Conservation (phyloP, 2,113 vertebrate species). For the Calypte anna region DNA sequence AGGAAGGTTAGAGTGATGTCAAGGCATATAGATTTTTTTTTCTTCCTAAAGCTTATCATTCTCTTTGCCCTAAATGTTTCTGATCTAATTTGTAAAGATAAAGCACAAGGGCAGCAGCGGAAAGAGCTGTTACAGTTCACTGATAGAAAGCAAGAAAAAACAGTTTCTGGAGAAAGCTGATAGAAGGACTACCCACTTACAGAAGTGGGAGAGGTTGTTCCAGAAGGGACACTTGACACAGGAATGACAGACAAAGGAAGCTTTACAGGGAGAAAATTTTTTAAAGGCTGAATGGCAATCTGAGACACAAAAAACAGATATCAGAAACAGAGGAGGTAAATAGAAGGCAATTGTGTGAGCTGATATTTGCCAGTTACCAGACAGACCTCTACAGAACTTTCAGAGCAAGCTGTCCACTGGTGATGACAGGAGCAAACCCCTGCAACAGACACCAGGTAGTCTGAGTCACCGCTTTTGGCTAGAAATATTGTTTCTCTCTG, state of each 20-base stretch:
- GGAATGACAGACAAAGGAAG: neutral
- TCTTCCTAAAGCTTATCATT: rapidly evolving
- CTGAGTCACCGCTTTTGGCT: neutral
- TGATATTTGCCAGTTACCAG: neutral
- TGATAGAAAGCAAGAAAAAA: neutral
- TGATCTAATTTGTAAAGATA: neutral
- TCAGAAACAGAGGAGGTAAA: neutral
- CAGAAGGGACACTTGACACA: neutral
- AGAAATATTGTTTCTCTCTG: neutral
- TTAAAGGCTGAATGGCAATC: neutral
- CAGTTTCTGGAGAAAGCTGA: neutral
- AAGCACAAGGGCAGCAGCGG: neutral
- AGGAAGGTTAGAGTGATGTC: neutral
- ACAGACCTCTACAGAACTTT: neutral
- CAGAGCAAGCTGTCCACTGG: neutral
- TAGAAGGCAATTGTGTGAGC: neutral
- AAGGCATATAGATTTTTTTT: neutral
- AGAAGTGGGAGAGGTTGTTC: neutral
- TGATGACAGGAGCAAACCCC: neutral
- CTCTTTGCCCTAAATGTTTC: neutral
- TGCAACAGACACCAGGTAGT: neutral
- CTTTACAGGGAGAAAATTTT: neutral
- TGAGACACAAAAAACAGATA: neutral
- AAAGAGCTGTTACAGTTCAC: neutral
- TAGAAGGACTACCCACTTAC: neutral